These are phyloP conservation scores for Sparus aurata DNA, from an alignment of 2,797 vertebrate genomes.

Conservation along the genomic window DNA sequence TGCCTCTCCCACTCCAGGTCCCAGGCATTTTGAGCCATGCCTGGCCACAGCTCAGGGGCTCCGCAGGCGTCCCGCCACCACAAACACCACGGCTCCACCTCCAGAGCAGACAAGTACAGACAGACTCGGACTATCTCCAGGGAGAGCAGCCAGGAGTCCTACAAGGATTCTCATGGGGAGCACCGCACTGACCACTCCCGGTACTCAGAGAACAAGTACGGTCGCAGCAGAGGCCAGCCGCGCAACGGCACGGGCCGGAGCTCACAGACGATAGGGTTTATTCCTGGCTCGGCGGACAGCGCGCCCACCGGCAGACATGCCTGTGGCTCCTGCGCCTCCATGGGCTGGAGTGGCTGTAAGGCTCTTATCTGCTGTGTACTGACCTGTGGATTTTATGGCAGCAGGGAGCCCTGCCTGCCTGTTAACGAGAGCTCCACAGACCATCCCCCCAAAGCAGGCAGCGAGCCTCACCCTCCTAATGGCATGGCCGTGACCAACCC, in stretches of 20 bases:
- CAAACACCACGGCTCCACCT: conserved; percentile 65
- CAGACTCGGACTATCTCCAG: conserved; percentile 68
- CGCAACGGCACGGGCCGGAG: conserved; percentile 84
- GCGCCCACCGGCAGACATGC: conserved; percentile 68
- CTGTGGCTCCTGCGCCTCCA: conserved; percentile 89
- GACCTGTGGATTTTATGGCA: conserved; percentile 92
- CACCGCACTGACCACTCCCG: conserved; percentile 58
- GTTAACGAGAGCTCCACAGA: conserved; percentile 88
- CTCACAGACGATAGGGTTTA: conserved; percentile 92
- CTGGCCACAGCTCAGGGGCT: conserved; percentile 88
- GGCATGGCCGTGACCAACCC: conserved; percentile 82
- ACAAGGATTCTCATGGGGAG: conserved; percentile 73
- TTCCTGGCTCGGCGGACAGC: conserved; percentile 90
- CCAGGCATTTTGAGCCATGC: conserved; percentile 90
- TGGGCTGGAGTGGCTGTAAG: conserved; percentile 92
- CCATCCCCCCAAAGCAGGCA: conserved; percentile 73
- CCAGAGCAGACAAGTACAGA: conserved; percentile 75
- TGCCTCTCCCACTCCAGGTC: conserved; percentile 79
- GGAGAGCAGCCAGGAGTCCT: conserved; percentile 84
- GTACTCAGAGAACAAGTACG: conserved; percentile 65
- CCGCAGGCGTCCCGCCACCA: conserved; percentile 78
- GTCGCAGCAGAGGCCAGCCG: conserved; percentile 76
- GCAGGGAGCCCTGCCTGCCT: conserved; percentile 86
- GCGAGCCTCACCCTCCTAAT: conserved; percentile 80
- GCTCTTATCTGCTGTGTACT: conserved; percentile 93